These are phyloP conservation scores for Pseudocheirus occidentalis DNA, from an alignment of 2,797 vertebrate genomes.

Conservation along the genomic window DNA sequence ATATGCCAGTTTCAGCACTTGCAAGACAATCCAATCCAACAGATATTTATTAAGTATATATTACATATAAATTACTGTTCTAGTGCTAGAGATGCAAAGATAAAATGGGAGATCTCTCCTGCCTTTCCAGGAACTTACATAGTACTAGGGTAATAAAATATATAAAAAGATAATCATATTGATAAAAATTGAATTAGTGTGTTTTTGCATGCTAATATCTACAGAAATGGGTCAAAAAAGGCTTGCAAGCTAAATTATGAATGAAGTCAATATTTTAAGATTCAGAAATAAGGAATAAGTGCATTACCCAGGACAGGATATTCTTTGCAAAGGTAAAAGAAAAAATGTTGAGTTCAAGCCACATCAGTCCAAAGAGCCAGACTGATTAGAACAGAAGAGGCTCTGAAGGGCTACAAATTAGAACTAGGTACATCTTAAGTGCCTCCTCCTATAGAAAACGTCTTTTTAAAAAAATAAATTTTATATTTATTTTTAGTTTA, in stretches of 20 bases:
- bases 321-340: neutral
- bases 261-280: neutral
- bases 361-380: neutral
- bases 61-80: no score
- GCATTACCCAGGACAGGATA: neutral
- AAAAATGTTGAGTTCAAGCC: neutral
- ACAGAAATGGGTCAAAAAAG: neutral
- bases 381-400: neutral
- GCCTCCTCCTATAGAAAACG: no score
- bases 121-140: neutral
- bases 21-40: no score
- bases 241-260: neutral
- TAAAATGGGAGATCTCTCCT: neutral
- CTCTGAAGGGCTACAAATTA: neutral
- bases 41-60: no score
- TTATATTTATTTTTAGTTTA: no score
- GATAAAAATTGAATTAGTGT: neutral
- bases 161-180: neutral
- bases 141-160: neutral
- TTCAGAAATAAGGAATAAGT: neutral
- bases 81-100: neutral
- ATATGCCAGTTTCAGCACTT: no score
- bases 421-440: neutral
- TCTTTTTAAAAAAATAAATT: no score
- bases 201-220: neutral